phyloP scores from a whole-genome alignment of 2,797 vertebrate species.

The Peromyscus aztecus region DNA sequence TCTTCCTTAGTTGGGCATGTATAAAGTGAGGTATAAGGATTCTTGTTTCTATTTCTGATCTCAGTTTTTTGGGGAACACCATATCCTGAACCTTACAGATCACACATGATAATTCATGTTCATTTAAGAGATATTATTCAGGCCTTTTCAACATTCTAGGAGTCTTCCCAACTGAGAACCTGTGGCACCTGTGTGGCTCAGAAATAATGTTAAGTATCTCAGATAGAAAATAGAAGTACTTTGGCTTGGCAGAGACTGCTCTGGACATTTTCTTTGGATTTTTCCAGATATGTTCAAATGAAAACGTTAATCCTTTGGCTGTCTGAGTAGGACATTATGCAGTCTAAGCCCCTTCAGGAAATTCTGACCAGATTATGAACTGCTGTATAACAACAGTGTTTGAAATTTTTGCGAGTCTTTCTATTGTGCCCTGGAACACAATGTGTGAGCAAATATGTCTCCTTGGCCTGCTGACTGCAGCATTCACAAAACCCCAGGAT shows the following conservation, averaged over 20 bases:
- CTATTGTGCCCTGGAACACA: conserved; percentile 25
- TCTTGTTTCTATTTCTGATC: conserved; percentile 32
- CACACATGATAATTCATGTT: not conserved
- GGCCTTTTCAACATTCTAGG: not conserved
- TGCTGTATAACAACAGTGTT: not conserved
- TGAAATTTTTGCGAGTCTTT: not conserved
- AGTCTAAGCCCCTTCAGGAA: not conserved
- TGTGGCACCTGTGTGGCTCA: not conserved
- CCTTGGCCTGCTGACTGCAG: conserved; percentile 65
- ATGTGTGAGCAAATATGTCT: conserved; percentile 70
- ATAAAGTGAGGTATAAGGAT: conserved; percentile 40
- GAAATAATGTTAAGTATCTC: not conserved
- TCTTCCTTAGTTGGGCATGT: conserved; percentile 71
- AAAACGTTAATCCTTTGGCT: not conserved
- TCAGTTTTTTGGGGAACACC: not conserved
- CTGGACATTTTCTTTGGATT: not conserved
- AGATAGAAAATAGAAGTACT: not conserved
- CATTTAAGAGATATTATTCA: not conserved
- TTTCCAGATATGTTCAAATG: not conserved
- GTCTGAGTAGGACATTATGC: not conserved
- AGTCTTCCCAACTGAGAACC: not conserved
- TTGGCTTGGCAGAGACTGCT: not conserved
- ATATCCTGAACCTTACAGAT: not conserved
- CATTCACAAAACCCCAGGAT: conserved; percentile 60
- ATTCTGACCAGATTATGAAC: not conserved